Conservation (phyloP, 2,113 vertebrate genomes). For the Canis aureus region DNA sequence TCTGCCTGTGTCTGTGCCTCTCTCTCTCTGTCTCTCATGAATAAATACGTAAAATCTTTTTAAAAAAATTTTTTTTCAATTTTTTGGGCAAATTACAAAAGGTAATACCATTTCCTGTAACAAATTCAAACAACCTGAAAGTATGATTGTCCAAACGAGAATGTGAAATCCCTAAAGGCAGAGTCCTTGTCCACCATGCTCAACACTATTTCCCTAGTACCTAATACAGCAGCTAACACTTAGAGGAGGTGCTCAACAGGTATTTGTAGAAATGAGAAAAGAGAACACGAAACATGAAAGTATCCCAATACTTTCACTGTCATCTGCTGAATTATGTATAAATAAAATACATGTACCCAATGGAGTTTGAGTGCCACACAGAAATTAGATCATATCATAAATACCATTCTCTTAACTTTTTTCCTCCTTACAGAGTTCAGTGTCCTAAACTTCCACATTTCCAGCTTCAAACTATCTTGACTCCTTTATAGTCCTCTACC, state of each 20-base stretch:
- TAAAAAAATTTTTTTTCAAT: neutral
- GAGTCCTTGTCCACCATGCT: neutral
- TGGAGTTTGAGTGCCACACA: neutral
- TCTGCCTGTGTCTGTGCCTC: too few species aligned
- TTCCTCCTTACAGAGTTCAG: neutral
- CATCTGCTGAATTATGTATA: neutral
- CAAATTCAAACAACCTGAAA: conserved; percentile 11
- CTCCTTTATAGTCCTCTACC: neutral
- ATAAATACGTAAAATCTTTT: neutral
- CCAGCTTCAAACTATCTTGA: neutral
- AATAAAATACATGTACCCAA: neutral
- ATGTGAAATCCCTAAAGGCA: neutral
- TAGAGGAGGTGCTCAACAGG: neutral
- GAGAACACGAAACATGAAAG: neutral
- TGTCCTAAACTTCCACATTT: neutral
- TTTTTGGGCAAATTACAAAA: conserved; percentile 22
- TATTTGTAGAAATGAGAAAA: neutral
- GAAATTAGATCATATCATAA: conserved; percentile 21
- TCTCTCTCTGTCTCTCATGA: too few species aligned
- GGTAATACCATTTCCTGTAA: neutral
- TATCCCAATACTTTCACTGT: neutral
- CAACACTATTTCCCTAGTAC: neutral
- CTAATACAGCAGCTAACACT: neutral
- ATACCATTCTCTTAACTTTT: neutral
- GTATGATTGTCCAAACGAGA: neutral